phyloP scores from a whole-genome alignment of 1,140 invertebrate genomes.

The Zaprionus africanus region DNA sequence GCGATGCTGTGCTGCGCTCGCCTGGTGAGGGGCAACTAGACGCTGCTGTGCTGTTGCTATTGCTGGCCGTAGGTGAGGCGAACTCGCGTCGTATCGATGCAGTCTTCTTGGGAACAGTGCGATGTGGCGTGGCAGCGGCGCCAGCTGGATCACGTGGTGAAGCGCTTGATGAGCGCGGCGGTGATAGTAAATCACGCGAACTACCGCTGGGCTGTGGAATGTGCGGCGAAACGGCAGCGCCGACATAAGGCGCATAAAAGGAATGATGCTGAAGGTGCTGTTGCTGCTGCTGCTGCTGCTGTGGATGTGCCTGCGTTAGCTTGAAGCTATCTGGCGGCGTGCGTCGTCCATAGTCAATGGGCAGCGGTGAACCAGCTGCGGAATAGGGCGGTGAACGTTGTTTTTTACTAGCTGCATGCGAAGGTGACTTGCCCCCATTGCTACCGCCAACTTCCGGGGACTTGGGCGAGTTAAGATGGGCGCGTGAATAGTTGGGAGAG shows the following conservation, averaged over 20 bases:
- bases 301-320: constrained; percentile 33
- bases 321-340: constrained; percentile 55
- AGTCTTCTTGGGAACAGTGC: constrained; percentile 84
- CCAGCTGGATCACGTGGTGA: constrained; percentile 60
- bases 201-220: constrained; percentile 50
- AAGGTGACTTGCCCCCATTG: constrained; percentile 76
- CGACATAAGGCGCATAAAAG: constrained; percentile 64
- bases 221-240: constrained; percentile 49
- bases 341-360: constrained; percentile 61
- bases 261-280: constrained; percentile 43
- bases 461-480: constrained; percentile 68
- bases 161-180: constrained; percentile 64
- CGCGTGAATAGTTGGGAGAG: constrained; percentile 58
- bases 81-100: constrained; percentile 83
- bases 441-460: constrained; percentile 69
- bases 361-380: constrained; percentile 65
- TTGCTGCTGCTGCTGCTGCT: constrained; percentile 40
- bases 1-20: constrained; percentile 65
- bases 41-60: constrained; percentile 41
- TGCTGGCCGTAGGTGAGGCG: constrained; percentile 75
- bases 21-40: constrained; percentile 69
- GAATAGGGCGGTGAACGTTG: constrained; percentile 74
- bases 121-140: constrained; percentile 59
- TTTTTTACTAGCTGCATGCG: constrained; percentile 69
- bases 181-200: constrained; percentile 59